Evolutionary conservation across 2,797 vertebrate species (phyloP).

Genomic region (Urophycis tenuis): DNA sequence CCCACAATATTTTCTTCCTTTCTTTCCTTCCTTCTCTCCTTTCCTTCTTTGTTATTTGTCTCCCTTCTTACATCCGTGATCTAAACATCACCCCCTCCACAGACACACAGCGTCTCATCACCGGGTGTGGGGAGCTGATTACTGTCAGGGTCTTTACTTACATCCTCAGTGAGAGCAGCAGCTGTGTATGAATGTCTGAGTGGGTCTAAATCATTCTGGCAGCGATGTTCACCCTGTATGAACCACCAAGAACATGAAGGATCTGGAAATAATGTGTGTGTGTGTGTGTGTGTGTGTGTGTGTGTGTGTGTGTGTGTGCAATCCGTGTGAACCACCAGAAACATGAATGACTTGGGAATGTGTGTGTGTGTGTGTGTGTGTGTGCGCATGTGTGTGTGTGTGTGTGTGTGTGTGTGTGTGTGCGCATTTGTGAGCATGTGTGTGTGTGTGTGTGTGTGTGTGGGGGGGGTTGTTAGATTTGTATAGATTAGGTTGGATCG

Average conservation of each 20-base stretch:
- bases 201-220: background rate
- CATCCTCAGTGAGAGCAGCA: background rate
- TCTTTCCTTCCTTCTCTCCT: background rate
- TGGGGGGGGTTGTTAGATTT: background rate
- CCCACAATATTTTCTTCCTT: background rate
- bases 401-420: too few species aligned
- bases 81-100: background rate
- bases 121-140: background rate
- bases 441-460: background rate
- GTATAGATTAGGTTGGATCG: background rate
- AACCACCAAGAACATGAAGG: background rate
- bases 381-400: background rate
- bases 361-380: background rate
- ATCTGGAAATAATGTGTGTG: background rate
- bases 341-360: background rate
- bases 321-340: background rate
- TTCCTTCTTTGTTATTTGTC: background rate
- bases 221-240: background rate
- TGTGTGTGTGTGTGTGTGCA: background rate
- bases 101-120: conserved; percentile 1
- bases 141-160: background rate
- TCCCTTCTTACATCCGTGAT: background rate
- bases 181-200: background rate
- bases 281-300: background rate
- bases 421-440: too few species aligned